Evolutionary conservation across 2,797 vertebrate genomes (phyloP), one percentile per base, ranked within the genome.

Genomic region (Thamnophis elegans): DNA sequence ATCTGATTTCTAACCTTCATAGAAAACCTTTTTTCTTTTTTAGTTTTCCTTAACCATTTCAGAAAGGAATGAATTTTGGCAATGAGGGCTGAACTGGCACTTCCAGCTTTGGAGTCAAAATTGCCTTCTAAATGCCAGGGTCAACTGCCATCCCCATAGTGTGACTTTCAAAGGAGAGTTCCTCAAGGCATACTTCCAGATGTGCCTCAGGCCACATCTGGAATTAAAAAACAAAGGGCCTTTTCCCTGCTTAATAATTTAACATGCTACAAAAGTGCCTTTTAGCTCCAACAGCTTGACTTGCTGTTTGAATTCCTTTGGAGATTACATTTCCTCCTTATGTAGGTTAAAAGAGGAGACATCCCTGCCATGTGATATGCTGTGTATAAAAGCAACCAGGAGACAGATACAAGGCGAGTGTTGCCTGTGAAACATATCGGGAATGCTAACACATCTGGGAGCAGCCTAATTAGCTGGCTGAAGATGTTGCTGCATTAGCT

Each of bases 381-480:
- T 88, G 13, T 87, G 9, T 88, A 14, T 60, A 91, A 88, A 94
- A 93, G n/a, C 62, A n/a, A 88, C 28, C 28, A 32, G 85, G 54
- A 95, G 78, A 1, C n/a, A 87, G 91, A 94, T 78, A 32, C 3
- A 85, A 94, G 56, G 89, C 26, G 56, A 78, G n/a, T 25, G n/a
- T 28, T 94, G 85, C 92, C 56, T 88, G 36, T 94, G 55, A 94
- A 94, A 93, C 92, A 14, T 60, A 42, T 56, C 78, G 12, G 92
- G 59, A 56, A 92, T 87, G 51, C 73, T 78, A 93, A 14, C 18
- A 90, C 55, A 93, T 55, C 68, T 90, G 89, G n/a, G 58, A 96
- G 62, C 16, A 88, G 58, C n/a, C 26, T 94, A 95, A 93, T 94
- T 94, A 95, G 94, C 68, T 96, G 94, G 87, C 0, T 36, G 78